Percentiles rank a stretch among this genome's conserved stretches.
These are phyloP conservation scores for Gymnothorax reevesii DNA, from an alignment of 2,797 vertebrate species.

Conservation along the genomic window DNA sequence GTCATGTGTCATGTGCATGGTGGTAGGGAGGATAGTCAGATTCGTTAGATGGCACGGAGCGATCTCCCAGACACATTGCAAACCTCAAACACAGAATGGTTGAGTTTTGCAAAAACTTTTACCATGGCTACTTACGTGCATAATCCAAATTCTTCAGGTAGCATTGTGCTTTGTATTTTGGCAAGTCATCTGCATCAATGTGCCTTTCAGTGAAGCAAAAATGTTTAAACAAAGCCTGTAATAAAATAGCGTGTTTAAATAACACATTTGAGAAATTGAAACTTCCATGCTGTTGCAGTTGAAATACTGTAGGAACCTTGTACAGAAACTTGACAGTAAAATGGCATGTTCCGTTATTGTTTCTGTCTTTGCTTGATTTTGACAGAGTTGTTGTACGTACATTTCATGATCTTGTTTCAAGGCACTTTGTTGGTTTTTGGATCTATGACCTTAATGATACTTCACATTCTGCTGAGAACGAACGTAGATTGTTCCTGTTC, in stretches of 20 bases:
- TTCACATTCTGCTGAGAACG: neutral
- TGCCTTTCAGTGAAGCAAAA: neutral
- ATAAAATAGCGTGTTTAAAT: neutral
- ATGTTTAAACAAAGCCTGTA: neutral
- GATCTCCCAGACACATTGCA: neutral
- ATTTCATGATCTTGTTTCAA: neutral
- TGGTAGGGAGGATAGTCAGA: neutral
- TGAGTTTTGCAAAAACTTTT: too few relatives aligned
- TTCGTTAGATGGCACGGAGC: neutral
- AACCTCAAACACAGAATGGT: neutral
- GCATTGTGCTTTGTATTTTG: neutral
- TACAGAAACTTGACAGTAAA: neutral
- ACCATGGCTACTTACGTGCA: too few relatives aligned
- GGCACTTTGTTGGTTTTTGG: neutral
- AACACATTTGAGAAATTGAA: neutral
- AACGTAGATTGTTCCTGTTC: neutral
- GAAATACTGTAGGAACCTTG: slow-evolving; percentile 1
- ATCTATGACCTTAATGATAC: neutral
- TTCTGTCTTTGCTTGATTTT: neutral
- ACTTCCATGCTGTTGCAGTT: neutral
- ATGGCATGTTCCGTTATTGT: neutral
- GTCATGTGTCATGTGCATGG: neutral
- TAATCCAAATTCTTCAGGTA: neutral
- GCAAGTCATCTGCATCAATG: neutral
- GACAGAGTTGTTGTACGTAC: neutral